Evolutionary conservation across 1,140 invertebrate genomes (phyloP).

Genomic region (Drosophila malerkotliana): DNA sequence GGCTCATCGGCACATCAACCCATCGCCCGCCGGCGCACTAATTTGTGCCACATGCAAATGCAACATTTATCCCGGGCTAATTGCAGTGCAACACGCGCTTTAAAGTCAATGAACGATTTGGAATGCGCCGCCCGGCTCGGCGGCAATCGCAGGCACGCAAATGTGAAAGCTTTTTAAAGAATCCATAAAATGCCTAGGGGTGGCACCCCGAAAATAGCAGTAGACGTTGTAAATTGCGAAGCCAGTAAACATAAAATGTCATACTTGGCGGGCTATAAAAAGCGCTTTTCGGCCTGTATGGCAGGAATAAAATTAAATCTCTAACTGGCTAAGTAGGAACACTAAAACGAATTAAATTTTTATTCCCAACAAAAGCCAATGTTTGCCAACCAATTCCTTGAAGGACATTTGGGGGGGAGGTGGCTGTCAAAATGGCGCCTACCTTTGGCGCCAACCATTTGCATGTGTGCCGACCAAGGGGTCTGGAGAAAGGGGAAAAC

Average conservation of each 20-base stretch:
- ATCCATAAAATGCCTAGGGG: slow-evolving; percentile 33
- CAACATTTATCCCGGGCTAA: slow-evolving; percentile 68
- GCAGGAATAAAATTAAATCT: background rate
- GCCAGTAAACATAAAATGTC: slow-evolving; percentile 54
- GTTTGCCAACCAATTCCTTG: background rate
- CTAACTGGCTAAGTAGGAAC: background rate
- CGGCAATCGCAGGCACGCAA: slow-evolving; percentile 56
- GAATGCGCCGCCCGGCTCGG: slow-evolving; percentile 7
- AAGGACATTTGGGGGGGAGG: background rate
- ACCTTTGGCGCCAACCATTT: slow-evolving; percentile 16
- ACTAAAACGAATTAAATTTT: background rate
- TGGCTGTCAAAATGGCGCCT: slow-evolving; percentile 42
- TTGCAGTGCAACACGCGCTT: slow-evolving; percentile 75
- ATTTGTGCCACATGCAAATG: slow-evolving; percentile 66
- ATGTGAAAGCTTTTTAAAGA: slow-evolving; percentile 63
- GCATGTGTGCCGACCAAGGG: slow-evolving; percentile 22
- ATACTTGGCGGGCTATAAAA: slow-evolving; percentile 37
- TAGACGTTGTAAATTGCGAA: slow-evolving; percentile 49
- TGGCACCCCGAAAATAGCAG: slow-evolving; percentile 23
- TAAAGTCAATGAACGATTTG: slow-evolving; percentile 77
- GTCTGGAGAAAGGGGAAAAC: background rate
- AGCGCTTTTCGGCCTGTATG: slow-evolving; percentile 1
- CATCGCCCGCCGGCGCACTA: slow-evolving; percentile 27
- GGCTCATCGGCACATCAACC: slow-evolving; percentile 17
- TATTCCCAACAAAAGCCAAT: background rate